A percentile compares a stretch with the other conserved stretches of the same genome.
These are phyloP conservation scores for Drosophila falleni DNA, from an alignment of 2,888 invertebrate genomes.

Conservation along the genomic window DNA sequence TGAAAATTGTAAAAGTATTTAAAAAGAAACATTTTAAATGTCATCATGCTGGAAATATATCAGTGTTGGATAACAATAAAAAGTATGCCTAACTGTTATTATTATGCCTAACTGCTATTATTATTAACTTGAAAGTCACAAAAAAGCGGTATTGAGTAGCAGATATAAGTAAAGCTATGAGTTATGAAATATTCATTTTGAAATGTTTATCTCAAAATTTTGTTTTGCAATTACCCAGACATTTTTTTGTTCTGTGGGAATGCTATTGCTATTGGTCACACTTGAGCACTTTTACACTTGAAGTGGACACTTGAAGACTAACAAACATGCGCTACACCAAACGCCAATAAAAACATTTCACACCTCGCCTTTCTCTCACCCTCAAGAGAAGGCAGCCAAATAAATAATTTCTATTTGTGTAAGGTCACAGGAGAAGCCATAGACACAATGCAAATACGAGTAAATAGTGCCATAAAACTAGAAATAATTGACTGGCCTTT, in stretches of 20 bases:
- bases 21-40: no score
- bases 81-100: no score
- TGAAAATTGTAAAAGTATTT: no score
- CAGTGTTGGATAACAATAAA: no score
- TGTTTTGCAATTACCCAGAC: conserved; percentile 3
- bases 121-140: background rate
- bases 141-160: background rate
- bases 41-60: no score
- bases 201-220: background rate
- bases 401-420: conserved; percentile 57
- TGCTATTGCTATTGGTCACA: conserved; percentile 21
- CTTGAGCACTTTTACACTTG: conserved; percentile 19
- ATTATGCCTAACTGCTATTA: no score
- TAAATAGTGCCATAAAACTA: conserved; percentile 44
- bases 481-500: conserved; percentile 36
- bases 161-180: no score
- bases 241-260: background rate
- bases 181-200: conserved; percentile 38
- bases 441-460: conserved; percentile 61
- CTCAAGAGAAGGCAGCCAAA: background rate
- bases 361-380: conserved; percentile 29
- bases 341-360: conserved; percentile 39
- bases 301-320: conserved; percentile 31
- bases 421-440: conserved; percentile 49
- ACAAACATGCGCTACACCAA: conserved; percentile 19